phyloP scores from a whole-genome alignment of 2,888 invertebrate species.

The Pterostichus madidus region DNA sequence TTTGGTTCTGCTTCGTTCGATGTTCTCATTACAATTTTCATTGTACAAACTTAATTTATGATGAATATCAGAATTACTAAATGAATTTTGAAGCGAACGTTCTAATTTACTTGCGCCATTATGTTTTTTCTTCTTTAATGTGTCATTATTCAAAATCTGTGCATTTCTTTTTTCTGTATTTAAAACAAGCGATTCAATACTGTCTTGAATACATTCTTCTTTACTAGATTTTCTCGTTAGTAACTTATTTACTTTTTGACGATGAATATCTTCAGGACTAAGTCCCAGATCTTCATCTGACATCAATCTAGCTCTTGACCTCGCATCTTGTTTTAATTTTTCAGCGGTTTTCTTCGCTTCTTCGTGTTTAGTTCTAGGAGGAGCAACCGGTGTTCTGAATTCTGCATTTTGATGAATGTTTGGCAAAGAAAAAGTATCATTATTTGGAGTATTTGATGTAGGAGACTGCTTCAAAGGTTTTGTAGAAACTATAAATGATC shows the following conservation, averaged over 20 bases:
- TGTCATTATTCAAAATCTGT: constrained; percentile 73
- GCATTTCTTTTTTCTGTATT: constrained; percentile 73
- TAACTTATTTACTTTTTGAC: constrained; percentile 75
- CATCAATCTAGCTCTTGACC: constrained; percentile 82
- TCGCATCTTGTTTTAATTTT: constrained; percentile 82
- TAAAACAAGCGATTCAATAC: constrained; percentile 72
- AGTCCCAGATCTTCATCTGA: constrained; percentile 87
- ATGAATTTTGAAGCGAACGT: constrained; percentile 56
- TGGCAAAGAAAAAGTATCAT: constrained; percentile 76
- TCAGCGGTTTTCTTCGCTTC: constrained; percentile 79
- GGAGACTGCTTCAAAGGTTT: constrained; percentile 61
- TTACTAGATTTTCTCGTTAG: constrained; percentile 58
- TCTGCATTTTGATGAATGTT: constrained; percentile 75
- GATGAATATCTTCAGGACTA: constrained; percentile 83
- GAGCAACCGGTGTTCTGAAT: constrained; percentile 79
- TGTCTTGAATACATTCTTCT: constrained; percentile 71
- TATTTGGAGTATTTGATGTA: constrained; percentile 72
- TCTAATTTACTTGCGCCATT: constrained; percentile 66
- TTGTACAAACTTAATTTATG: constrained; percentile 65
- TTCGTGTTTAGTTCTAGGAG: constrained; percentile 77
- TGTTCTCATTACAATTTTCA: constrained; percentile 38
- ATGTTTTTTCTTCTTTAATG: constrained; percentile 73
- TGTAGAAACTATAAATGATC: constrained; percentile 69
- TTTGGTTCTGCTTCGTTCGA: constrained; percentile 72
- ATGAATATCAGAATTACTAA: constrained; percentile 66